These are phyloP conservation scores for Macaca nemestrina DNA, from an alignment of 2,113 vertebrate genomes.

Conservation along the genomic window DNA sequence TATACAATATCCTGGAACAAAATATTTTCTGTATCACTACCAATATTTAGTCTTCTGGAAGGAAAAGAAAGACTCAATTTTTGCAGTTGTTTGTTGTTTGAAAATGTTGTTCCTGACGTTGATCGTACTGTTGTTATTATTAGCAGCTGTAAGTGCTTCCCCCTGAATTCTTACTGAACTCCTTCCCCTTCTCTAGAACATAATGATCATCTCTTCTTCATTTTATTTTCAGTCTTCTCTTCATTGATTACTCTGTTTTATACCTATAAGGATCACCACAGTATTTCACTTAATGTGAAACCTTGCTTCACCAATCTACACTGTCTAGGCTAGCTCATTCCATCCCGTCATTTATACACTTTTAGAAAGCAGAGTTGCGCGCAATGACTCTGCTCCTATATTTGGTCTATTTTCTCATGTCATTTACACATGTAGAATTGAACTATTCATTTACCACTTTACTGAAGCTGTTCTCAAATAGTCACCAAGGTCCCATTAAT, in stretches of 20 bases:
- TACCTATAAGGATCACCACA: not conserved
- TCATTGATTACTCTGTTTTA: not conserved
- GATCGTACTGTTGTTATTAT: not conserved
- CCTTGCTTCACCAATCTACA: accelerated
- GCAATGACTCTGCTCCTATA: not conserved
- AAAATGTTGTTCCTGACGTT: not conserved
- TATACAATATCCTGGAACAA: not conserved
- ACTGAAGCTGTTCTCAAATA: not conserved
- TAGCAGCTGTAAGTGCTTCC: not conserved
- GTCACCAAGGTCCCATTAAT: not conserved
- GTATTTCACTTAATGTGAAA: not conserved
- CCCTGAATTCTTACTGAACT: not conserved
- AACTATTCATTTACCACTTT: not conserved
- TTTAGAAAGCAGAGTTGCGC: accelerated
- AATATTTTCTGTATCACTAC: not conserved
- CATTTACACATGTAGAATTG: not conserved
- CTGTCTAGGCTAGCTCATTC: accelerated
- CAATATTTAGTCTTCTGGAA: not conserved
- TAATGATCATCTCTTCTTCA: too few relatives aligned
- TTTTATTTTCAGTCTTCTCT: not conserved
- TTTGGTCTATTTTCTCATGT: not conserved
- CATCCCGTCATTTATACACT: not conserved
- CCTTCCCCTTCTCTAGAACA: not conserved
- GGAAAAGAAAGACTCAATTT: not conserved
- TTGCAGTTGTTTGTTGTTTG: not conserved